These are phyloP conservation scores for Drosophila melanosoma DNA, from an alignment of 2,888 invertebrate genomes.

Conservation along the genomic window DNA sequence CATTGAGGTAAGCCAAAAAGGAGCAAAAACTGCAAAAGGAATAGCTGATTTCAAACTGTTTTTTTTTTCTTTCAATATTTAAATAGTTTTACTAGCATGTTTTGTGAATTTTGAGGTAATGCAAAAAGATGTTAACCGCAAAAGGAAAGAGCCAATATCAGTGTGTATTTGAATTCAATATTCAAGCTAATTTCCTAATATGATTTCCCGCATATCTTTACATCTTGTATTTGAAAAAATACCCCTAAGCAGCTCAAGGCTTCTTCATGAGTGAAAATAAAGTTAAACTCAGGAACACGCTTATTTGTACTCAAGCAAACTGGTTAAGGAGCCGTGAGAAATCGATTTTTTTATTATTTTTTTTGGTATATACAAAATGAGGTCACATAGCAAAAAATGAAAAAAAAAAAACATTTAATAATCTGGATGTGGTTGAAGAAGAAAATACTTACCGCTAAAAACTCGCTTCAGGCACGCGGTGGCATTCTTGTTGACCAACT, in stretches of 20 bases:
- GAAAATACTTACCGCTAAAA: constrained; percentile 77
- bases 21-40: no score
- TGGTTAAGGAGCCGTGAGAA: neutral
- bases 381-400: constrained; percentile 7
- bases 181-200: neutral
- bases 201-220: neutral
- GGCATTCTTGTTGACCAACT: constrained; percentile 73
- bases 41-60: no score
- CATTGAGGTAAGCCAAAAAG: neutral
- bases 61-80: no score
- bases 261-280: no score
- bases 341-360: neutral
- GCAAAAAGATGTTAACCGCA: no score
- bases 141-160: neutral
- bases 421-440: neutral
- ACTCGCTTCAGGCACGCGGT: constrained; percentile 83
- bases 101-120: no score
- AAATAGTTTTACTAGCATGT: no score
- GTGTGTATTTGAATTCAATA: neutral
- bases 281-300: neutral
- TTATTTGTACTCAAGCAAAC: neutral
- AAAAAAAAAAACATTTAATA: neutral
- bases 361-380: neutral
- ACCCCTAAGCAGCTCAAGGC: neutral
- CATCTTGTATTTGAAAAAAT: neutral